A percentile compares a stretch with the other conserved stretches of the same genome.
Evolutionary conservation across 2,113 vertebrate genomes (phyloP).

Genomic region (Emydura subglobosa): DNA sequence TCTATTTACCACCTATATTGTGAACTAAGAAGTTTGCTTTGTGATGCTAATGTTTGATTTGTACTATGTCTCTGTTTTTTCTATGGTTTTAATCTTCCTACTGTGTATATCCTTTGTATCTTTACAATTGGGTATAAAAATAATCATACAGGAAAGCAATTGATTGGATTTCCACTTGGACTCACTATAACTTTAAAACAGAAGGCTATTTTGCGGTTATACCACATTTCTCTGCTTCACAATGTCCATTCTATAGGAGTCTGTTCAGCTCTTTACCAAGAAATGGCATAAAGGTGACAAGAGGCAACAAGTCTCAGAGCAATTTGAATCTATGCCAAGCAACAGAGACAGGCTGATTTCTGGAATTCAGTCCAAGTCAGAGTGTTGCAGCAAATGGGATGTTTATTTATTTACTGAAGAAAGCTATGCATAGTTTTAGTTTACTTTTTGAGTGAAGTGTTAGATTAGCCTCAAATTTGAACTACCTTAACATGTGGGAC

Average conservation of each 20-base stretch:
- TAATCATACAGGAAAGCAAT: background rate
- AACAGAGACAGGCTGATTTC: background rate
- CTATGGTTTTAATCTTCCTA: background rate
- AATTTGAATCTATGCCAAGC: background rate
- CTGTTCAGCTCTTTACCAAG: background rate
- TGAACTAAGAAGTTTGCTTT: background rate
- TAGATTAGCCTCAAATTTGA: background rate
- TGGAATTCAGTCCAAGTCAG: background rate
- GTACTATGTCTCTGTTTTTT: background rate
- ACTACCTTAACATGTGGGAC: background rate
- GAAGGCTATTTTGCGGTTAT: rapidly evolving
- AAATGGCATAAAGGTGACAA: background rate
- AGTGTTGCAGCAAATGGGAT: background rate
- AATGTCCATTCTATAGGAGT: background rate
- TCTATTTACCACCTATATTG: background rate
- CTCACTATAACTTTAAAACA: background rate
- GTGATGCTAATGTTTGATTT: background rate
- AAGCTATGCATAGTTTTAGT: background rate
- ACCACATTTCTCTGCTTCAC: background rate
- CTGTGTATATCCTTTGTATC: background rate
- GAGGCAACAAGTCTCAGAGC: rapidly evolving
- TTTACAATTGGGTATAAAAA: background rate
- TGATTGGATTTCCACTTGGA: rapidly evolving
- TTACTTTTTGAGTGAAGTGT: background rate
- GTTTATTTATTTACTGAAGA: background rate